Evolutionary conservation across 2,797 vertebrate genomes (phyloP), one percentile per base, ranked within the genome.

Genomic region (Squalus acanthias): DNA sequence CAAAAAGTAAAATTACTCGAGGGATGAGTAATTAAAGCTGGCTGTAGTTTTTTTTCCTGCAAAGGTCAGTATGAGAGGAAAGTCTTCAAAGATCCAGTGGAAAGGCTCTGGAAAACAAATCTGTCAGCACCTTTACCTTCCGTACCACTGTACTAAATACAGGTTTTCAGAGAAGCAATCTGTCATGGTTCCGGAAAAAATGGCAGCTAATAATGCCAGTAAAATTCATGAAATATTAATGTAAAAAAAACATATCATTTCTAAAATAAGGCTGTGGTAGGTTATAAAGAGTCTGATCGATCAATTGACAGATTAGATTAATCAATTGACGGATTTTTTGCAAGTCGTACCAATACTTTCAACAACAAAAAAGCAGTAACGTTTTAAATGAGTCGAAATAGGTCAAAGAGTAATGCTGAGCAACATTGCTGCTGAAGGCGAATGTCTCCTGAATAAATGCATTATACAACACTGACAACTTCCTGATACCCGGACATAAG

Each of bases 221-320:
- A 95, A 95, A 74, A 95, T 76, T 95, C 70, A 76, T 76, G 46
- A 76, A 95, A 95, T 76, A 76, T 95, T 95, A 95, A 95, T 95
- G 12, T 57, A 17, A 74, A 46, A 57, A 67, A 95, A 88, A 57
- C 53, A 88, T 50, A 53, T n/a, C 20, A 17, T 92, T 65, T 65
- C 10, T 63, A 91, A 95, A 95, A 53, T 53, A 70, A 57, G 70
- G 50, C 1, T 29, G 4, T 46, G 70, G 22, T 53, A 57, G 69
- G 50, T 74, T 95, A 57, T 33, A 72, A 57, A n/a, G 89, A 33
- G 7, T 29, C 93, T 72, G 39, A 29, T 50, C 93, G 39, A 50
- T 95, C 46, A 72, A 72, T 72, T 53, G 39, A 13, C 93, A 53
- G 65, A 93, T 67, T 67, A 93, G 39, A 69, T 88, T 10, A 57